These are phyloP conservation scores for Tipula helvola DNA, from an alignment of 2,888 invertebrate species.

Conservation along the genomic window DNA sequence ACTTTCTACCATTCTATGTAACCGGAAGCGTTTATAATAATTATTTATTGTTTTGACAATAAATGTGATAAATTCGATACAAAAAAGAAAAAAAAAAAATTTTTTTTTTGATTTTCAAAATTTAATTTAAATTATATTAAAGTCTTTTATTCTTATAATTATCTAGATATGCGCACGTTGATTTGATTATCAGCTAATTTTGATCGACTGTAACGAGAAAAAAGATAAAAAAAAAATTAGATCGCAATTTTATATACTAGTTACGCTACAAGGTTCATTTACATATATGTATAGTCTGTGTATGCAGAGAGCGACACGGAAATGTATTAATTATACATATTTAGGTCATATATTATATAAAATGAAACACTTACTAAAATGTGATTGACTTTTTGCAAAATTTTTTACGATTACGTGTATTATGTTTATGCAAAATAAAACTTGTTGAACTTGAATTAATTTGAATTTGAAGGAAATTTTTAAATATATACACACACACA, in stretches of 20 bases:
- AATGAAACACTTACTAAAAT: neutral
- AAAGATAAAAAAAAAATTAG: neutral
- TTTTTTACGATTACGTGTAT: neutral
- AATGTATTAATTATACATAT: neutral
- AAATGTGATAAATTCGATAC: neutral
- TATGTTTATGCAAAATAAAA: neutral
- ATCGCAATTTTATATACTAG: neutral
- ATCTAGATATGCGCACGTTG: neutral
- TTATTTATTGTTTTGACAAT: neutral
- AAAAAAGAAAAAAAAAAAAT: neutral
- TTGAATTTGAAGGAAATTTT: neutral
- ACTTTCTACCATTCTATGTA: constrained; percentile 86
- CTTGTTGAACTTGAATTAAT: neutral
- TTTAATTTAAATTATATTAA: neutral
- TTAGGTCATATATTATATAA: neutral
- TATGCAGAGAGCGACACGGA: neutral
- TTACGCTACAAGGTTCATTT: neutral
- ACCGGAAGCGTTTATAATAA: constrained; percentile 31
- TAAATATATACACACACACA: neutral
- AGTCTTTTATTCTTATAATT: neutral
- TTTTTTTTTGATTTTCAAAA: neutral
- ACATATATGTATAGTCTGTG: neutral
- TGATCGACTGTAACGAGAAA: neutral
- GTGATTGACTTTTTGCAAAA: neutral
- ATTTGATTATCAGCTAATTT: constrained; percentile 6